Evolutionary conservation across 35 echinoderm and acorn worm genomes (phyloP), one percentile per base, ranked within the genome.

Genomic region (Chiridota heheva): DNA sequence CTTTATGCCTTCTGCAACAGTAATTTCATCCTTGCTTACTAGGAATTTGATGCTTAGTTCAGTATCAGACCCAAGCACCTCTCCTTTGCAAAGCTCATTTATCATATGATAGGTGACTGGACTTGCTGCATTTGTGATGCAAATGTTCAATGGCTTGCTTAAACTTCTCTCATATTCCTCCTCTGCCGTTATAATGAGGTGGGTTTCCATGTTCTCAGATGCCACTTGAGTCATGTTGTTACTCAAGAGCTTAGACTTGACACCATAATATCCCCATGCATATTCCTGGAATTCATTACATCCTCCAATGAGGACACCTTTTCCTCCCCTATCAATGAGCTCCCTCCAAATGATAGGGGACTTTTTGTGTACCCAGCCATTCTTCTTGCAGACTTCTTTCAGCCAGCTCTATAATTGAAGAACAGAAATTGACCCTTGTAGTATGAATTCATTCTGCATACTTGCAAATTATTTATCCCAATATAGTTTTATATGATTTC

Each of bases 251-350:
- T 65, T 39, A 44, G 93, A 96, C 17, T 78, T 76, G 51, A 91
- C 71, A 1, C 93, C 88, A 83, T 96, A 96, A 44, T 96, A 96
- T 31, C 93, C 88, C 16, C 24, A 69, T 40, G 93, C 93, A 83
- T 91, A 96, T 55, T 96, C 93, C 58, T 96, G 93, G 55, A 96
- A 96, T 32, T 96, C 93, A 66, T 96, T 96, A 36, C 83, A 90
- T 5, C 93, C 93, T 36, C 93, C 93, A 44, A 96, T 96, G 6
- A 96, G 83, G 16, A 91, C 83, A 12, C 93, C 93, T 47, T 78
- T 84, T 0, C 88, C 93, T 42, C 88, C 93, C 34, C 88, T 66
- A 45, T 96, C 83, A 60, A 96, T 66, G 12, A 96, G 88, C 55
- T 96, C 93, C 84, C 93, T 81, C 93, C 93, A 96, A 27, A 96